Conservation (phyloP, 2,888 invertebrate species). For the Macaria liturata region DNA sequence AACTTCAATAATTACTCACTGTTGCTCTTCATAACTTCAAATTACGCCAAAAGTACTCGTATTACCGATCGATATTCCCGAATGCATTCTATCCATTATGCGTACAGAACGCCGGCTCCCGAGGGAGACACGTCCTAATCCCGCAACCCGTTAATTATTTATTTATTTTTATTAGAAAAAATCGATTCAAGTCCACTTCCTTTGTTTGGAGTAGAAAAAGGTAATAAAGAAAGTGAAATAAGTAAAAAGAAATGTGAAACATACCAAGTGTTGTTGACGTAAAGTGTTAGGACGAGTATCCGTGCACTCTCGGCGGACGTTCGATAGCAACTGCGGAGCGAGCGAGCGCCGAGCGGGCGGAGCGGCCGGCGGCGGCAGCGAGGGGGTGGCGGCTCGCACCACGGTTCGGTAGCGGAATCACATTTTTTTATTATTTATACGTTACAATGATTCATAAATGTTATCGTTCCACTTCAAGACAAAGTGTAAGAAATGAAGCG, state of each 20-base stretch:
- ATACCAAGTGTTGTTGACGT: conserved; percentile 62
- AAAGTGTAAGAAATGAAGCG: conserved; percentile 28
- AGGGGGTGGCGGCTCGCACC: conserved; percentile 48
- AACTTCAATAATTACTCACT: conserved; percentile 9
- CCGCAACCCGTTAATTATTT: background rate
- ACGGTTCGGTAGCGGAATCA: conserved; percentile 43
- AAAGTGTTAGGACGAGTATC: conserved; percentile 39
- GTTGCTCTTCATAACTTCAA: background rate
- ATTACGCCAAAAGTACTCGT: conserved; percentile 19
- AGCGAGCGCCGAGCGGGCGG: conserved; percentile 28
- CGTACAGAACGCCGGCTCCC: conserved; percentile 48
- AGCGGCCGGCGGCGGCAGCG: conserved; percentile 17
- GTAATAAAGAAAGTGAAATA: too few relatives aligned
- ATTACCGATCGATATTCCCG: conserved; percentile 47
- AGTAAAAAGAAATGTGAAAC: conserved; percentile 41
- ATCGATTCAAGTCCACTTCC: background rate
- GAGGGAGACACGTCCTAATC: conserved; percentile 36
- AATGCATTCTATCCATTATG: conserved; percentile 36
- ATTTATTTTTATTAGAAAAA: background rate
- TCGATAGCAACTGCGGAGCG: conserved; percentile 59
- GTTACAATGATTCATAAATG: conserved; percentile 55
- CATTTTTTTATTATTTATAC: conserved; percentile 26
- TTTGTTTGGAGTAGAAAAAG: background rate
- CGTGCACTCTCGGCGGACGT: conserved; percentile 62
- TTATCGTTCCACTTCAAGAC: conserved; percentile 26